Base-by-base conservation (phyloP, 1,140 invertebrate species). In the Lepidostoma basale region DNA sequence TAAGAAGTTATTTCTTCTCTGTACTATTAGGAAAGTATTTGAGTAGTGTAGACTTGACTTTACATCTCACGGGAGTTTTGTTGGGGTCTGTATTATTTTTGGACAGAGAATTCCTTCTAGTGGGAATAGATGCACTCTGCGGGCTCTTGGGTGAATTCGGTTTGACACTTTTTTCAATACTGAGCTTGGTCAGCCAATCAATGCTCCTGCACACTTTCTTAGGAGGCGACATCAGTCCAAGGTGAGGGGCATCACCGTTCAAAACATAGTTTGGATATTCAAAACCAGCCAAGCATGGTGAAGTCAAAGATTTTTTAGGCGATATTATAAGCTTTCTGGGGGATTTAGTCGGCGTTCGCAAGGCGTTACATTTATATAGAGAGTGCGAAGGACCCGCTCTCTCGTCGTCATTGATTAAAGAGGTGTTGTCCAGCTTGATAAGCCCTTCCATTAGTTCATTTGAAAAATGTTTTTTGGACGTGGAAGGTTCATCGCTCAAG, bases 181-280 rank as follows among this genome's bases (percentile, higher is more conserved):
- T 80, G 54, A 92, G 85, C 68, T 85, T 87, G 0, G 89, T 90
- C 25, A 92, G 76, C 90, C 90, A 92, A 74, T 92, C 86, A 0
- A 89, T 81, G 66, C 88, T 86, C 22, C 88, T 85, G 67, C 86
- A 85, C n/a, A 81, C 85, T 56, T 84, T 85, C 49, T 89, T 89
- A 36, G 84, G 85, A 0, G 90, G 89, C 0, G 90, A 91, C 79
- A 87, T 87, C 40, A 89, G 78, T 18, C 85, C 80, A 52, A 91
- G 78, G 75, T 92, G 91, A 0, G 91, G 91, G 0, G 91, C 91
- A 18, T 86, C 87, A 0, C 91, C 91, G 70, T 91, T 88, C 3
- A 90, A 69, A 0, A 91, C 90, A 70, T 85, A 93, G 78, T 93
- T 91, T 0, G 92, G 92, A 20, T 94, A 78, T 78, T 92, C 89